Conservation (phyloP, 2,888 invertebrate species). For the Bembecia ichneumoniformis region DNA sequence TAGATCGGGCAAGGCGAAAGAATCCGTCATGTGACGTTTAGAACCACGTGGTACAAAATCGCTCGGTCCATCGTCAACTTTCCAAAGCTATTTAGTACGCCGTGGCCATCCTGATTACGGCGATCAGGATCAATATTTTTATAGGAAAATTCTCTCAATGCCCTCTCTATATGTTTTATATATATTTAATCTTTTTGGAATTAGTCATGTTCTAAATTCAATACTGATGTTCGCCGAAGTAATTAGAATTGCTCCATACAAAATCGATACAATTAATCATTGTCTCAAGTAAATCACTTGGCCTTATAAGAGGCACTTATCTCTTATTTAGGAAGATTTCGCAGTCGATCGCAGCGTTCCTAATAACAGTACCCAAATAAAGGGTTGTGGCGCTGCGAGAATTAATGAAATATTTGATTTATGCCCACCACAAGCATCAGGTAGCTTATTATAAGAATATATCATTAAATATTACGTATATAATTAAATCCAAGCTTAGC, state of each 20-base stretch:
- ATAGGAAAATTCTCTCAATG: too few relatives aligned
- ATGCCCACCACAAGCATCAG: constrained; percentile 60
- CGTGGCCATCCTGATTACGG: too few relatives aligned
- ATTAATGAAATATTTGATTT: constrained; percentile 73
- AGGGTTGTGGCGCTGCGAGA: constrained; percentile 60
- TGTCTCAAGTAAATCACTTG: constrained; percentile 37
- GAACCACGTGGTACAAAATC: too few relatives aligned
- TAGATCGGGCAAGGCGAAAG: too few relatives aligned
- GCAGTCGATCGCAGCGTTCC: constrained; percentile 45
- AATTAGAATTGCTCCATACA: constrained; percentile 17
- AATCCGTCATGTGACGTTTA: too few relatives aligned
- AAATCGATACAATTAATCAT: constrained; percentile 34
- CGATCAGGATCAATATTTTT: too few relatives aligned
- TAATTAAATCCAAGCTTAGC: constrained; percentile 65
- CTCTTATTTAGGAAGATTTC: constrained; percentile 40
- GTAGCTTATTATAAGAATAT: constrained; percentile 72
- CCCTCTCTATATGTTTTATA: too few relatives aligned
- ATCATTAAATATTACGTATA: constrained; percentile 71
- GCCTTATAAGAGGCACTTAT: neutral
- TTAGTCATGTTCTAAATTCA: too few relatives aligned
- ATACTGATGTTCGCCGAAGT: neutral
- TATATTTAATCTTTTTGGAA: too few relatives aligned
- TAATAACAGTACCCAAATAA: constrained; percentile 56
- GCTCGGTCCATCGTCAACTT: too few relatives aligned
- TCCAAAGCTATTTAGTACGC: too few relatives aligned